Percentiles rank a stretch among this genome's conserved stretches.
These are phyloP conservation scores for Rousettus leschenaultii DNA, from an alignment of 2,113 vertebrate genomes.

Conservation along the genomic window DNA sequence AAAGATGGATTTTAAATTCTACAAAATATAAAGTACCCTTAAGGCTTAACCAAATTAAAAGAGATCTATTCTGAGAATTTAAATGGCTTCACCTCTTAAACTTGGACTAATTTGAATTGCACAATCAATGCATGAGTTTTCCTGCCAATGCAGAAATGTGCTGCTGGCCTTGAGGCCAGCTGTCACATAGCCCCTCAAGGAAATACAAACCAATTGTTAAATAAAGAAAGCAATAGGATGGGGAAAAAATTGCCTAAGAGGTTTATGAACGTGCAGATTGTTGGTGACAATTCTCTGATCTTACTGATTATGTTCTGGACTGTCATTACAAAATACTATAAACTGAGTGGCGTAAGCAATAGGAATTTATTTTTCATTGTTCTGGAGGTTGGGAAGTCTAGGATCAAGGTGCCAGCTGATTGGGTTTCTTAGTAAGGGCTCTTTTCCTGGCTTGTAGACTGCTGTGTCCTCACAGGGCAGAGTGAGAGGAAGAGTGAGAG, in stretches of 20 bases:
- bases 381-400: background rate
- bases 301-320: background rate
- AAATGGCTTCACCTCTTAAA: constrained; percentile 15
- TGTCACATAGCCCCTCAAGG: background rate
- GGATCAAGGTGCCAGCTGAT: background rate
- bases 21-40: background rate
- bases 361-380: background rate
- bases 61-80: constrained; percentile 24
- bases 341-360: background rate
- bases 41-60: background rate
- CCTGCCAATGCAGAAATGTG: background rate
- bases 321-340: background rate
- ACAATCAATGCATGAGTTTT: background rate
- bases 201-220: background rate
- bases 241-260: background rate
- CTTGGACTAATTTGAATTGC: constrained; percentile 13
- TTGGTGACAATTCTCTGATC: background rate
- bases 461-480: background rate
- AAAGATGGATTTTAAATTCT: constrained; percentile 39
- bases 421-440: background rate
- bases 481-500: background rate
- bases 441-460: background rate
- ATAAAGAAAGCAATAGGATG: background rate
- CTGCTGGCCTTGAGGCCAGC: background rate
- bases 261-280: background rate